These are phyloP conservation scores for Microcebus griseorufus DNA, from an alignment of 2,113 vertebrate species.

Conservation along the genomic window DNA sequence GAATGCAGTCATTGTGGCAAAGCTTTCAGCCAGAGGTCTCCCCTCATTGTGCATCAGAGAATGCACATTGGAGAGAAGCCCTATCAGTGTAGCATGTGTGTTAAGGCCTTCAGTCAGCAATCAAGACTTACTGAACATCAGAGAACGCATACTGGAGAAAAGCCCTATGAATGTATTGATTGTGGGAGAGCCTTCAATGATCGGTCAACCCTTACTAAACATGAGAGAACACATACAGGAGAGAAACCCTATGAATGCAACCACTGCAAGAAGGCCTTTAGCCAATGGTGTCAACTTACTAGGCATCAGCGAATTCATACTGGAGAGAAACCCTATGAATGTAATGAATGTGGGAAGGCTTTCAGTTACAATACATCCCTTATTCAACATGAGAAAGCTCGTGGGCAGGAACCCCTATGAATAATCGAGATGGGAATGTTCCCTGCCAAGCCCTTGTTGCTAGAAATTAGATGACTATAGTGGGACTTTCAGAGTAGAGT, in stretches of 20 bases:
- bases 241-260: not conserved
- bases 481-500: not conserved
- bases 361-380: not conserved
- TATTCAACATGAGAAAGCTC: constrained; percentile 16
- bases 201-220: not conserved
- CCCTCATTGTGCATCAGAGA: constrained; percentile 4
- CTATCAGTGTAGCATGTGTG: not conserved
- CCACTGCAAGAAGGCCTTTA: not conserved
- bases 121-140: not conserved
- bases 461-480: not conserved
- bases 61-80: not conserved
- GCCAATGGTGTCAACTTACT: not conserved
- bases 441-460: not conserved
- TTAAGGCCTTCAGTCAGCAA: not conserved
- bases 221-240: not conserved
- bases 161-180: not conserved
- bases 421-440: not conserved
- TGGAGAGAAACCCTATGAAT: constrained; percentile 31
- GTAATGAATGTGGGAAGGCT: not conserved
- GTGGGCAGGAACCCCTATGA: not conserved
- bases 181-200: not conserved
- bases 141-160: constrained; percentile 40
- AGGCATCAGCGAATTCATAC: constrained; percentile 10
- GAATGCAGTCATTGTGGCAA: not conserved
- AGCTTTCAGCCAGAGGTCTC: constrained; percentile 3